Base-by-base conservation (phyloP, 2,797 vertebrate genomes). In the Amblyopsis hoosieri region DNA sequence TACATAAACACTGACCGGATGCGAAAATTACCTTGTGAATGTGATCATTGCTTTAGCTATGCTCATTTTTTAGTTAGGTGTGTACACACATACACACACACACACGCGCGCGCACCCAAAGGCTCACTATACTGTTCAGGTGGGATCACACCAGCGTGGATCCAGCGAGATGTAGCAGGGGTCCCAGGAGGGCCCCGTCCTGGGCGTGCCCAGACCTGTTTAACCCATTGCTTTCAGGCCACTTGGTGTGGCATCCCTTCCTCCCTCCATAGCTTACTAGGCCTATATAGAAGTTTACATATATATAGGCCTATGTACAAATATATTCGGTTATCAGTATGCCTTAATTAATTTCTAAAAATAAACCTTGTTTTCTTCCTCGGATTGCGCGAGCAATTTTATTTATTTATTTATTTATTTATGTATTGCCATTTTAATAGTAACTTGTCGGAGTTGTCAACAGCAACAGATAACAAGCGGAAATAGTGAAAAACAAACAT, bases 121-220 rank as follows among this genome's bases (percentile, higher is more conserved):
- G 23, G 23, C 23, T 23, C 23, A 23, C 23, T 23, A 23, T 23
- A 64, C 15, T 66, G 74, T 78, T 64, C 76, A 85, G 76, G 89
- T 85, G 87, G 81, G 89, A 90, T 91, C 83, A 74, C 90, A 86
- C 84, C 79, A 83, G 84, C 83, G 83, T 74, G 62, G 70, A 79
- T 83, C 78, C 89, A 80, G 72, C 64, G 87, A 86, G 76, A 65
- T 79, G 80, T 57, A 55, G 67, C 69, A 33, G 2, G 57, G 87
- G 47, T 80, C 64, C 80, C 85, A 54, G 62, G 86, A 78, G 87
- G 23, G 23, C 23, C 23, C 23, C 3, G 23, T 64, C 69, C 75
- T 62, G 23, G 80, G 77, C 93, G 71, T 90, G 94, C 70, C 90
- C 57, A 31, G 90, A 80, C 94, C 89, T 93, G 95, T 83, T 87